Base-by-base conservation (phyloP, 2,888 invertebrate genomes). In the Volucella inanis region DNA sequence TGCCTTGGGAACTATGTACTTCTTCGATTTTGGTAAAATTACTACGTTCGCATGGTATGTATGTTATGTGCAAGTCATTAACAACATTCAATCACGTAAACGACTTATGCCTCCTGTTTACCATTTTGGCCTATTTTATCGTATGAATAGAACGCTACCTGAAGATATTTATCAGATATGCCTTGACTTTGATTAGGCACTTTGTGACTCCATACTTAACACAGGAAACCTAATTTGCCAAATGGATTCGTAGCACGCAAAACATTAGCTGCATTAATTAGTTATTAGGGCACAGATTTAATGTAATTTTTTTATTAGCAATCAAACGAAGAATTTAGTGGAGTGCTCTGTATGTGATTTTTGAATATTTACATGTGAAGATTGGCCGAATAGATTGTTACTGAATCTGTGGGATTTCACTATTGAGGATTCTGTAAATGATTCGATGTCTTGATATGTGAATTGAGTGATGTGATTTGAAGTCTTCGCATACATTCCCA, bases 11-110 rank as follows among this genome's bases (percentile, higher is more conserved):
- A 59, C 39, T 59, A 22, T 22, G 18, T 22, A 59, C 14, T 41
- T 41, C 55, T 3, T 38, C n/a, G 2, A 54, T 45, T 45, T 45
- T 0, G 12, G 45, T 12, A 45, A 11, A 15, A 3, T 39, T 41
- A 14, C 9, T 15, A 39, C 6, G 6, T 31, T 31, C 31, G 31
- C 31, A 31, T 31, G 31, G 0, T 31, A 31, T n/a, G 71, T 43
- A 14, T 41, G 52, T 41, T 15, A 12, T 59, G 43, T 43, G 61
- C 41, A 45, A 38, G 52, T 18, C 18, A 54, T 64, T 31, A 47
- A 62, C 47, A 50, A 31, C 50, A 12, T 54, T 62, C 38, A 61
- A 62, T 72, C 72, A 72, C 72, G 72, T 72, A 54, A 45, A 18
- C 38, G 43, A 43, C 50, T 54, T 22, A 62, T 72, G 49, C 38